phyloP scores from a whole-genome alignment of 2,797 vertebrate genomes.

The Karalla daura region DNA sequence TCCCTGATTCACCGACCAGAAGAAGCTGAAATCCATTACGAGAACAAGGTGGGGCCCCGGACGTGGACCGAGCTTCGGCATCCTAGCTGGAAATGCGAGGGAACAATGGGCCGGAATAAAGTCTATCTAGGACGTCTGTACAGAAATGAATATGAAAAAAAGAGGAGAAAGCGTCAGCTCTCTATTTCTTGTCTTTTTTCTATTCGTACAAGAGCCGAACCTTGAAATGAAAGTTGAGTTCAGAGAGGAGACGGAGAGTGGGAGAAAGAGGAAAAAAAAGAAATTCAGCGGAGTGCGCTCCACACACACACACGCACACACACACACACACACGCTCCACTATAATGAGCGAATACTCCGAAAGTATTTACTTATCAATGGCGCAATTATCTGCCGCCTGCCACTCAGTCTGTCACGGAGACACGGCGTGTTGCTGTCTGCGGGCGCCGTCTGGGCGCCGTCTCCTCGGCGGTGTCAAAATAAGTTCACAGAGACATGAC shows the following conservation, averaged over 20 bases:
- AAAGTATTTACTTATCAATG: slow-evolving; percentile 52
- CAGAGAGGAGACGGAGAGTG: slow-evolving; percentile 43
- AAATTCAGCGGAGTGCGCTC: too few relatives aligned
- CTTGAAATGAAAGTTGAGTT: slow-evolving; percentile 40
- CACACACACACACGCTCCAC: too few relatives aligned
- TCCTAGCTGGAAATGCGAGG: slow-evolving; percentile 13
- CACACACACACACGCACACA: too few relatives aligned
- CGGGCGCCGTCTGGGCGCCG: slow-evolving; percentile 21
- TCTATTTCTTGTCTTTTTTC: too few relatives aligned
- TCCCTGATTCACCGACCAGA: slow-evolving; percentile 30
- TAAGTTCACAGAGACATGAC: slow-evolving; percentile 43
- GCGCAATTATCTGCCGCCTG: slow-evolving; percentile 39
- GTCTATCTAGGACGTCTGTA: too few relatives aligned
- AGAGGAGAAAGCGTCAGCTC: slow-evolving; percentile 23
- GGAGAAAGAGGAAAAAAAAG: slow-evolving; percentile 51
- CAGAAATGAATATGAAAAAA: neutral
- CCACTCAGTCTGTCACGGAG: slow-evolving; percentile 35
- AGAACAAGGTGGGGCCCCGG: slow-evolving; percentile 5
- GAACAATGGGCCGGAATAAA: neutral
- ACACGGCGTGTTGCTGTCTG: slow-evolving; percentile 8
- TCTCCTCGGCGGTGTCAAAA: slow-evolving; percentile 39
- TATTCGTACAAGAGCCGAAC: slow-evolving; percentile 23
- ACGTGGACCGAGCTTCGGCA: slow-evolving; percentile 23
- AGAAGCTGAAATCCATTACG: slow-evolving; percentile 47
- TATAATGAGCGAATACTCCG: slow-evolving; percentile 51